Base-by-base conservation (phyloP, 2,113 vertebrate species). In the Chionodraco myersi region DNA sequence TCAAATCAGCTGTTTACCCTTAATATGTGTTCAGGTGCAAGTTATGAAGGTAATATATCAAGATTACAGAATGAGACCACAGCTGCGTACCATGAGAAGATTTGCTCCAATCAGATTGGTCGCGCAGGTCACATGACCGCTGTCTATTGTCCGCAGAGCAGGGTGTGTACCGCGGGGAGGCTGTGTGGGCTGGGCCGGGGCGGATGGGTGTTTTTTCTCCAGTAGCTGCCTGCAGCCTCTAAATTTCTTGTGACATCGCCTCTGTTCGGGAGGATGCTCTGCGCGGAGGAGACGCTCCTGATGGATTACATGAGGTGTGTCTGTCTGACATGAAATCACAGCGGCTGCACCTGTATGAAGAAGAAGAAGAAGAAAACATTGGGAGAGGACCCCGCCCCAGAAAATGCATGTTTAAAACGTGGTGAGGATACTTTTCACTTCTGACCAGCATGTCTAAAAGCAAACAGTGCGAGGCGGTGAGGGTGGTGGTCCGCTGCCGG, bases 401-500 rank as follows among this genome's bases (percentile, higher is more conserved):
- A 57, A 53, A 3, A 44, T 62, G 56, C 5, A 56, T 58, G 62
- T 11, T 68, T 48, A 62, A 52, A 57, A 62, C 48, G 60, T 7
- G 58, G 21, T 41, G 64, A 71, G 41, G 60, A 26, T 58, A 58
- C 9, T 9, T 1, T 16, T 44, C n/a, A 41, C 9, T 3, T n/a
- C 13, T 11, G 2, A 11, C n/a, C 1, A 53, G 53, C 36, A 91
- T 95, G 95, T 95, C 95, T 54, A 95, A 94, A 91, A 70, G 81
- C 73, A 96, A 95, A 90, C 82, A 89, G 59, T 94, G 95, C 82
- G 97, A 98, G 93, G 94, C 97, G 65, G 95, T 99, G 16, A 94
- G 94, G 95, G 97, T 99, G 94, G 98, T 98, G 95, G 97, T 97
- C 65, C 95, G 97, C 62, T 99, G 98, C 93, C 96, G 98, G 65